These are phyloP conservation scores for Nemotelus pantherinus DNA, from an alignment of 2,888 invertebrate genomes.

Conservation along the genomic window DNA sequence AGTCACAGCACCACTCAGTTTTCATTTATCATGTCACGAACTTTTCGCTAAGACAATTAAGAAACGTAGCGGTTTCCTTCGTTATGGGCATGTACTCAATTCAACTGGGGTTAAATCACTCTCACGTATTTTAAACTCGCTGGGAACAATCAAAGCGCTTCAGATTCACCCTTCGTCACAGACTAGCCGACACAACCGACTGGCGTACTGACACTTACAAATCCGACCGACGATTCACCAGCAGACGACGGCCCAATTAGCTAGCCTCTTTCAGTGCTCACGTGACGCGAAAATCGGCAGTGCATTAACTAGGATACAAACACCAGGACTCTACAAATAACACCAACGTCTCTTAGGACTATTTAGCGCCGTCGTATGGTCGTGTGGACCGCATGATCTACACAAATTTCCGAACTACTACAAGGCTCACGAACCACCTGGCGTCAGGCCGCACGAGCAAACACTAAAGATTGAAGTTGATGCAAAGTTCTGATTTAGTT, in stretches of 20 bases:
- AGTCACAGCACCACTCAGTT: too few relatives aligned
- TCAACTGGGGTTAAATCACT: too few relatives aligned
- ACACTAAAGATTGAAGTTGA: constrained; percentile 10
- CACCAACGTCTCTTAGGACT: too few relatives aligned
- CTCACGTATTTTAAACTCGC: too few relatives aligned
- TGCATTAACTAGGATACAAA: too few relatives aligned
- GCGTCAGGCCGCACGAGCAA: constrained; percentile 16
- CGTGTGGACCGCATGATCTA: constrained; percentile 20
- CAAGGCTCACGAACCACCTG: constrained; percentile 10
- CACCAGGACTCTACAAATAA: too few relatives aligned
- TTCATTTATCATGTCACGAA: too few relatives aligned
- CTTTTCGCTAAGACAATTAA: too few relatives aligned
- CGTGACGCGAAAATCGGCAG: background rate
- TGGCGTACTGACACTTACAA: constrained; percentile 35
- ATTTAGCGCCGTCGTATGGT: background rate
- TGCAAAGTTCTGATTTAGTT: constrained; percentile 5
- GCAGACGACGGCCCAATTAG: too few relatives aligned
- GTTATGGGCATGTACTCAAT: too few relatives aligned
- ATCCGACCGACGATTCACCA: constrained; percentile 15
- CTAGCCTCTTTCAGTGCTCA: too few relatives aligned
- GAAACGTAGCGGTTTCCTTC: too few relatives aligned
- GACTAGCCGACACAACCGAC: background rate
- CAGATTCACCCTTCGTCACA: constrained; percentile 17
- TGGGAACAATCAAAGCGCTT: constrained; percentile 23
- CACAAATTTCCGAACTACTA: background rate